Evolutionary conservation across 2,797 vertebrate genomes (phyloP).

Genomic region (Gymnocypris eckloni): DNA sequence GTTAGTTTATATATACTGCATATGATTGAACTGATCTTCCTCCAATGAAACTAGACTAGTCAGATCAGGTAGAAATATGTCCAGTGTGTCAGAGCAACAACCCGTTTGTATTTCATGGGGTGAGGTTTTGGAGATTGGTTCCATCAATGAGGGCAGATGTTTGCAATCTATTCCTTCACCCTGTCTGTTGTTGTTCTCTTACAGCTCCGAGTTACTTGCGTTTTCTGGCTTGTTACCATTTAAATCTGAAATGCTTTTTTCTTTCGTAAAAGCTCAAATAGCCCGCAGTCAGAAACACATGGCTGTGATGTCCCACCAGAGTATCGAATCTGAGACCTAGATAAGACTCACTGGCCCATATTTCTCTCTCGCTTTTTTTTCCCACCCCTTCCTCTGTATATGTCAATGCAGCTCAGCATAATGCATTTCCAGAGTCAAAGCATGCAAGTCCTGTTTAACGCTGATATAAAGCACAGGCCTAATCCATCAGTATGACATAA

Average conservation of each 20-base stretch:
- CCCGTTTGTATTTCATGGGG: conserved; percentile 6
- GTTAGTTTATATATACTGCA: neutral
- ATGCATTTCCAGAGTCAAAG: conserved; percentile 32
- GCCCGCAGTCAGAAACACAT: conserved; percentile 45
- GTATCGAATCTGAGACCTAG: conserved; percentile 41
- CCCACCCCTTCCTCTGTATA: neutral
- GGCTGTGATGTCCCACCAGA: conserved; percentile 41
- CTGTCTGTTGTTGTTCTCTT: neutral
- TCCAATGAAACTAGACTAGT: neutral
- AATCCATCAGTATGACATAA: conserved; percentile 37
- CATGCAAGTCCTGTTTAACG: conserved; percentile 31
- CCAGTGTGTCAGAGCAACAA: neutral
- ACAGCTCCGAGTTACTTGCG: conserved; percentile 15
- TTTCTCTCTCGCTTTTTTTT: conserved; percentile 1
- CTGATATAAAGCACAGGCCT: conserved; percentile 30
- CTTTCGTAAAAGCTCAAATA: conserved; percentile 44
- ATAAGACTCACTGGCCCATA: conserved; percentile 42
- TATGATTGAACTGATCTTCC: neutral
- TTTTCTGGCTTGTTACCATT: conserved; percentile 20
- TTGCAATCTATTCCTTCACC: neutral
- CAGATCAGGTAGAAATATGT: neutral
- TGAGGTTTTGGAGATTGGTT: neutral
- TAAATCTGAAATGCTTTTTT: conserved; percentile 35
- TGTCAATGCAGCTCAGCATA: conserved; percentile 41
- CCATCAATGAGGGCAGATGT: neutral